Evolutionary conservation across 2,888 invertebrate species (phyloP), one percentile per base, ranked within the genome.

Genomic region (Parapristionchus giblindavisi): DNA sequence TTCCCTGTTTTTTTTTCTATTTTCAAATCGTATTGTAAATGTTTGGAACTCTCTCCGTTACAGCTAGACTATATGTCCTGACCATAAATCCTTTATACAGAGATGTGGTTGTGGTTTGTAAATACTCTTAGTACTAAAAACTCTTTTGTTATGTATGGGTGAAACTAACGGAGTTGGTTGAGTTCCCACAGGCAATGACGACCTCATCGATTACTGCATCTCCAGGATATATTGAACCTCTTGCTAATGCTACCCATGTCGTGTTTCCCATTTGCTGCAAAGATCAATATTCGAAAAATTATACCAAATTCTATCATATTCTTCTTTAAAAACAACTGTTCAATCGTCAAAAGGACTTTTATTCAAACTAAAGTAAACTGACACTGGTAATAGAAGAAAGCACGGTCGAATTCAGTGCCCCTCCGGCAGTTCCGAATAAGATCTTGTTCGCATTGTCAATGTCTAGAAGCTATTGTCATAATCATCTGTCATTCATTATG

Each of bases 211-310:
- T 68, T 34, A 68, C 51, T 1, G 34, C 27, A 34, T 68, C 68
- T 27, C 68, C 68, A 0, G 68, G 68, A 21, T 52, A 36, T 3
- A 68, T 68, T 3, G 52, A n/a, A 21, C 68, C 68, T 11, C 68
- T 34, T 0, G 68, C 68, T 34, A 52, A 24, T 1, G 51, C n/a
- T 24, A 68, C 48, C 68, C 68, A 68, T 1, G 68, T 52, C 0
- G 68, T 24, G 52, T 68, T 68, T 36, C 52, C 51, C 4, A 68
- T 51, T 52, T 68, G 68, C 68, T 68, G 68, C 32, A 68, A n/a
- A 4, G 14, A 27, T 65, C 5, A 1, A 17, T 6, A 1, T 0
- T 61, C 32, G 21, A 36, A 6, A 3, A 11, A n/a, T n/a, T n/a
- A n/a, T n/a, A n/a, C n/a, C n/a, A n/a, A n/a, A n/a, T n/a, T n/a